These are phyloP conservation scores for Nephrotoma guestfalica DNA, from an alignment of 2,888 invertebrate genomes.

Conservation along the genomic window DNA sequence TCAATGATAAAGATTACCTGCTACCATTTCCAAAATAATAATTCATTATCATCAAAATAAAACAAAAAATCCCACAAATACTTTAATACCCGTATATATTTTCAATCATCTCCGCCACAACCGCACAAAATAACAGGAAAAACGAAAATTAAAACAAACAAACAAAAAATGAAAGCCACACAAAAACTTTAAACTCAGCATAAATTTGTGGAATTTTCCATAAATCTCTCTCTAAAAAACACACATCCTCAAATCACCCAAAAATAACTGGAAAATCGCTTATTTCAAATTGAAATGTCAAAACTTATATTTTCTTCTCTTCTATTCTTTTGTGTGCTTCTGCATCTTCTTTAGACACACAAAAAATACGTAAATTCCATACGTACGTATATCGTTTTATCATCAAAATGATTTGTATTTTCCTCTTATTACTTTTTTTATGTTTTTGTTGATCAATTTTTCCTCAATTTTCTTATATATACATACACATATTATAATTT, in stretches of 20 bases:
- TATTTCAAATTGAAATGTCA: slow-evolving; percentile 2
- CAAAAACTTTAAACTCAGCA: not conserved
- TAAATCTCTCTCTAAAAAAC: not conserved
- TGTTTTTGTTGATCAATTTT: not conserved
- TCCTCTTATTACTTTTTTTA: not conserved
- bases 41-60: not conserved
- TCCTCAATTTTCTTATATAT: not conserved
- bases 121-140: not conserved
- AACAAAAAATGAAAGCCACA: not conserved
- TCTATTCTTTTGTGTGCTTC: not conserved
- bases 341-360: not conserved
- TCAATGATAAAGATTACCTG: not conserved
- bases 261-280: not conserved
- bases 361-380: not conserved
- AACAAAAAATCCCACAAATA: not conserved
- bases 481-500: not conserved
- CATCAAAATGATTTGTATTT: not conserved
- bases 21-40: not conserved
- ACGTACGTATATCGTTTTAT: not conserved
- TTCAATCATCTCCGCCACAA: not conserved
- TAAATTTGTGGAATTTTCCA: not conserved
- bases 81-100: not conserved
- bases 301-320: not conserved
- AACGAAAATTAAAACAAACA: not conserved
- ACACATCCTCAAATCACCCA: not conserved